Evolutionary conservation across 2,113 vertebrate genomes (phyloP).

Genomic region (Notothenia rossii): DNA sequence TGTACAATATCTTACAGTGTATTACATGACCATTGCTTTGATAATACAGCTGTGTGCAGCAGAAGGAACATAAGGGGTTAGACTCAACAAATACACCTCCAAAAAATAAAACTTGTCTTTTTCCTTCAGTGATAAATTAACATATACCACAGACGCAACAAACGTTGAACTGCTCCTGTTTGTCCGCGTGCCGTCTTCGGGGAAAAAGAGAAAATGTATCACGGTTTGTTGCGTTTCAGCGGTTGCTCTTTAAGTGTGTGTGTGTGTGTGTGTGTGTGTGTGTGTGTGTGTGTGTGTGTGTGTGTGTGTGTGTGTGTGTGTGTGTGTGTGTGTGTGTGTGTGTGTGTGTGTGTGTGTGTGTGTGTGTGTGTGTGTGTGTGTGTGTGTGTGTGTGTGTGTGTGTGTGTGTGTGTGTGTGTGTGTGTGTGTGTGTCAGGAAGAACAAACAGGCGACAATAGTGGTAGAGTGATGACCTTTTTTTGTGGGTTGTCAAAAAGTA

Average conservation of each 20-base stretch:
- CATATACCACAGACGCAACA: not conserved
- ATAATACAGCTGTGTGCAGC: slow-evolving; percentile 64
- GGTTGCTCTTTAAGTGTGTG: not conserved
- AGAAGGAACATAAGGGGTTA: slow-evolving; percentile 10
- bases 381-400: no score
- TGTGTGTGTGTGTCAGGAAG: slow-evolving; percentile 3
- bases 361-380: no score
- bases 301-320: not conserved
- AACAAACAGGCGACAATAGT: not conserved
- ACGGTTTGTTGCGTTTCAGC: slow-evolving; percentile 54
- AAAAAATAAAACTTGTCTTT: not conserved
- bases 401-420: not conserved
- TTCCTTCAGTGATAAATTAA: not conserved
- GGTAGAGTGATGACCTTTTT: no score
- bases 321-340: no score
- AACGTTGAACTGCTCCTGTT: not conserved
- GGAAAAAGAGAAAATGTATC: not conserved
- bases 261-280: not conserved
- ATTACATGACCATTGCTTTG: slow-evolving; percentile 56
- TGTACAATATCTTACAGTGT: slow-evolving; percentile 80
- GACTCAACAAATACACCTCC: not conserved
- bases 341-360: not conserved
- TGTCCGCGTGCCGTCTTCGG: slow-evolving; percentile 15
- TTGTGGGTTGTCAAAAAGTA: no score
- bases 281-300: not conserved